These are phyloP conservation scores for Epinephelus fuscoguttatus DNA, from an alignment of 2,113 vertebrate genomes.

Conservation along the genomic window DNA sequence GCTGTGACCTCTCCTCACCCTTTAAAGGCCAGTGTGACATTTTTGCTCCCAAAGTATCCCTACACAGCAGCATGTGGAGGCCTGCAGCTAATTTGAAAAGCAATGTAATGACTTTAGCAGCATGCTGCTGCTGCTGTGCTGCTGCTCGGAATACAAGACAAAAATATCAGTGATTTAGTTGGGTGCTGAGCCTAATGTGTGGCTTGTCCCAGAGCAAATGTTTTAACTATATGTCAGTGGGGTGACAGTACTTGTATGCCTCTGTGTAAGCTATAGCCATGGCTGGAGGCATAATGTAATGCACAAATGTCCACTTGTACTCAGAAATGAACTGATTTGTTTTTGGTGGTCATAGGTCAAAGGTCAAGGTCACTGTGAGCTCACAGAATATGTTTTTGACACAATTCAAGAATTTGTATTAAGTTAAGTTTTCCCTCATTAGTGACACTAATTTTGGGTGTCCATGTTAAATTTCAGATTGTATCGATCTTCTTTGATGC, in stretches of 20 bases:
- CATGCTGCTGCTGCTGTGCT: neutral
- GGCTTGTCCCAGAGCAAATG: neutral
- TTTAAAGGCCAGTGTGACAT: slow-evolving; percentile 63
- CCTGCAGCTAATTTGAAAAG: slow-evolving; percentile 52
- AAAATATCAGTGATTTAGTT: neutral
- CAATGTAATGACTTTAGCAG: slow-evolving; percentile 43
- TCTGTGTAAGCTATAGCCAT: no score
- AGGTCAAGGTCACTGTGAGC: no score
- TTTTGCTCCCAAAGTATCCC: slow-evolving; percentile 35
- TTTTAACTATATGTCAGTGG: slow-evolving; percentile 2
- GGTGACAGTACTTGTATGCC: neutral
- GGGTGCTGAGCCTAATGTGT: slow-evolving; percentile 1
- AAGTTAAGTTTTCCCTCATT: no score
- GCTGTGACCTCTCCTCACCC: slow-evolving; percentile 6
- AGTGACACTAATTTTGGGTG: no score
- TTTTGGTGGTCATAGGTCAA: no score
- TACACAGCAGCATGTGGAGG: slow-evolving; percentile 32
- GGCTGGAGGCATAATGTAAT: no score
- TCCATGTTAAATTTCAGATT: no score
- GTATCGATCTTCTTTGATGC: no score
- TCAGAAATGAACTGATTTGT: no score
- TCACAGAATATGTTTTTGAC: no score
- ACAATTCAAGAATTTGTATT: no score
- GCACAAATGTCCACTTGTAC: no score
- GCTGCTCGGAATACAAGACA: neutral